Percentiles rank a stretch among this genome's conserved stretches.
Evolutionary conservation across 2,113 vertebrate species (phyloP).

Genomic region (Spea bombifrons): DNA sequence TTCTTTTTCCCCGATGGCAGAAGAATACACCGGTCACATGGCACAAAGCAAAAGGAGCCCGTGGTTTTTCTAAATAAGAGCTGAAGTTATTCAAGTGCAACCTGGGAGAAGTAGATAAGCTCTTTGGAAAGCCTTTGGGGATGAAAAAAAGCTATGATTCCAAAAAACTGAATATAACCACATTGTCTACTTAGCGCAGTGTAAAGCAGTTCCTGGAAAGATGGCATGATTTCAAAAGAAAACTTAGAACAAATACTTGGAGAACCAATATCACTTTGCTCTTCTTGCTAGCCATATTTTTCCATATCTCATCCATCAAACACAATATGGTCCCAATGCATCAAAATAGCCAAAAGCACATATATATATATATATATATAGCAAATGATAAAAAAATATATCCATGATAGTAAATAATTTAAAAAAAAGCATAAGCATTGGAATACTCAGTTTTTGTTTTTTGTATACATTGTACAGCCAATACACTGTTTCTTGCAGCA

Average conservation of each 20-base stretch:
- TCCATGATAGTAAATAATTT: too few relatives aligned
- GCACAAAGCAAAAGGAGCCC: constrained; percentile 3
- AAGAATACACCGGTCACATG: constrained; percentile 11
- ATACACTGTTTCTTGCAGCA: too few relatives aligned
- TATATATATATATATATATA: too few relatives aligned
- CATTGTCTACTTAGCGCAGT: constrained; percentile 27
- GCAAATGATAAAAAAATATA: too few relatives aligned
- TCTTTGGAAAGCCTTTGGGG: constrained; percentile 36
- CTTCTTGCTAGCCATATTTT: not conserved
- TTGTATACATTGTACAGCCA: too few relatives aligned
- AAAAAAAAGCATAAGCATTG: too few relatives aligned
- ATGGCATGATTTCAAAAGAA: constrained; percentile 29
- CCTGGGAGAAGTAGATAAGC: constrained; percentile 42
- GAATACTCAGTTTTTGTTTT: too few relatives aligned
- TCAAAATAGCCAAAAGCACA: constrained; percentile 24
- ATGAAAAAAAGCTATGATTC: constrained; percentile 32
- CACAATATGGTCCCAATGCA: not conserved
- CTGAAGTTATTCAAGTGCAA: constrained; percentile 38
- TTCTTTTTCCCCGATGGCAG: not conserved
- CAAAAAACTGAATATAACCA: constrained; percentile 30
- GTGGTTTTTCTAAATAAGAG: constrained; percentile 11
- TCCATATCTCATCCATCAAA: constrained; percentile 30
- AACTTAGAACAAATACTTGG: constrained; percentile 17
- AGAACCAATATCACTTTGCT: constrained; percentile 20
- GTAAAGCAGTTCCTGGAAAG: constrained; percentile 17